phyloP scores from a whole-genome alignment of 2,888 invertebrate genomes.

The Peribatodes rhomboidaria region DNA sequence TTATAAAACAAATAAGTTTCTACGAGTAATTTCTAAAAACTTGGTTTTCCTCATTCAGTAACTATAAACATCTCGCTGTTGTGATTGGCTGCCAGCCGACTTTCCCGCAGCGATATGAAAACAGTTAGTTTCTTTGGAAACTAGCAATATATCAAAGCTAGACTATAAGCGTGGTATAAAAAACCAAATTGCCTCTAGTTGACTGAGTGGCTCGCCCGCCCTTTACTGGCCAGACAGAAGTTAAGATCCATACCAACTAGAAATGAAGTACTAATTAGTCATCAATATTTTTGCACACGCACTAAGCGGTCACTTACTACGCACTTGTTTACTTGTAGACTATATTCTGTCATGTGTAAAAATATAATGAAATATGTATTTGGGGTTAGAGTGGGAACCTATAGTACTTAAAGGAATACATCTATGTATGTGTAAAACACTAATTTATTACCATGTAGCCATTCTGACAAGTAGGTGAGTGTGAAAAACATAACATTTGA shows the following conservation, averaged over 20 bases:
- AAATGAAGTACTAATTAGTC: neutral
- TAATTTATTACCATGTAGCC: neutral
- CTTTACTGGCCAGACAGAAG: neutral
- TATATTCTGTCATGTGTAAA: no score
- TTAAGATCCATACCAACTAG: neutral
- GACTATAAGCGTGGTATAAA: slow-evolving; percentile 19
- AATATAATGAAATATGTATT: neutral
- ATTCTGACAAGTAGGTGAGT: neutral
- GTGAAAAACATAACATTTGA: neutral
- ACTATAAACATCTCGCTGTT: slow-evolving; percentile 8
- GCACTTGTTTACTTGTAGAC: no score
- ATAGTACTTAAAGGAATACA: neutral
- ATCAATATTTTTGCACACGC: no score
- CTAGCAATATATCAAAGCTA: slow-evolving; percentile 20
- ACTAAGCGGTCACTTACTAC: no score
- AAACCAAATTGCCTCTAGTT: neutral
- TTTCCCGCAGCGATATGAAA: slow-evolving; percentile 34
- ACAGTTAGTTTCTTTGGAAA: slow-evolving; percentile 30
- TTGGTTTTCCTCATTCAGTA: neutral
- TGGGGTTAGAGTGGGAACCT: neutral
- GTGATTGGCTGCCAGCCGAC: slow-evolving; percentile 37
- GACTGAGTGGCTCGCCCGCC: neutral
- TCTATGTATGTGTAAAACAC: no score
- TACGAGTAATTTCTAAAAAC: neutral
- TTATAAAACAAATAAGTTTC: neutral